Conservation (phyloP, 2,113 vertebrate species). For the Mirounga angustirostris region DNA sequence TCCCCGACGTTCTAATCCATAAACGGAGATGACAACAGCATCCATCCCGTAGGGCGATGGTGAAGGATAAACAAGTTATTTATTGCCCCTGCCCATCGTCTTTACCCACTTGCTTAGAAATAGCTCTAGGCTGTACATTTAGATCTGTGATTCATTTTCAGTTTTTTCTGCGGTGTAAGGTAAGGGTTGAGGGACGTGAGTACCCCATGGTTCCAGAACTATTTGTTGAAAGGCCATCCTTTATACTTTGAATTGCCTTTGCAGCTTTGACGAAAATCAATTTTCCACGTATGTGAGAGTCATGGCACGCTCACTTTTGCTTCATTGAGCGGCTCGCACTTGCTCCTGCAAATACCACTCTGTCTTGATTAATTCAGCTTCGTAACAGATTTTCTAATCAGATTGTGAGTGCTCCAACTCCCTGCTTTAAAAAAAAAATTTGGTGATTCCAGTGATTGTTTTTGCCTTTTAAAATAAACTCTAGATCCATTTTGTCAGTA, state of each 20-base stretch:
- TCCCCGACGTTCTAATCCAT: background rate
- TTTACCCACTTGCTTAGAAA: background rate
- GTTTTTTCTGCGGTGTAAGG: background rate
- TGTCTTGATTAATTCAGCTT: background rate
- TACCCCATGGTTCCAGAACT: background rate
- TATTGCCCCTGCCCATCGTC: background rate
- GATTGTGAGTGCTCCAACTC: background rate
- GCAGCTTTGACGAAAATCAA: background rate
- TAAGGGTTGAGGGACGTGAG: accelerated
- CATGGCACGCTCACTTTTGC: background rate
- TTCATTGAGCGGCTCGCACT: accelerated
- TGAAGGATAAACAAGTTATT: no score
- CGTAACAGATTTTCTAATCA: background rate
- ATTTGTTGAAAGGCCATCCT: background rate
- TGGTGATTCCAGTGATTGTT: background rate
- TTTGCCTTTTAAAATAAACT: background rate
- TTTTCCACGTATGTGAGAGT: accelerated
- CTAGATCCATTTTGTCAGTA: no score
- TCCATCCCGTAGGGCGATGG: accelerated
- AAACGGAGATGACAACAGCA: background rate
- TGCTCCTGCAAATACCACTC: background rate
- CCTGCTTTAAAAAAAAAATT: background rate
- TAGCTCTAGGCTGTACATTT: background rate
- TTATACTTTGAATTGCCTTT: background rate
- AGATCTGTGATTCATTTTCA: background rate